phyloP scores from a whole-genome alignment of 2,888 invertebrate species.

The Prenolepis imparis region DNA sequence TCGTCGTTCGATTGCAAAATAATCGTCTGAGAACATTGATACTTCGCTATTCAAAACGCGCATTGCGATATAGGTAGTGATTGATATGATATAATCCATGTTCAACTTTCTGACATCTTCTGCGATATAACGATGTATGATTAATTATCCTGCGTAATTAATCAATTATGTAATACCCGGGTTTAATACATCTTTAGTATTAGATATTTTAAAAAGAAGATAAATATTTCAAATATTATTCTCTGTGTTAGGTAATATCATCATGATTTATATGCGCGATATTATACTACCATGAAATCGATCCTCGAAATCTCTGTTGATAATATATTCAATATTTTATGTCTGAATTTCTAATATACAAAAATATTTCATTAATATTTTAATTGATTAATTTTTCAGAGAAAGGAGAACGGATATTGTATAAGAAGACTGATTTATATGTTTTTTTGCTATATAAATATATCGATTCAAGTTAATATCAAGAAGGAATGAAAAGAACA shows the following conservation, averaged over 20 bases:
- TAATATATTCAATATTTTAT: conserved; percentile 11
- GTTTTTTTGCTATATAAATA: not conserved
- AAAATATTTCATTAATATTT: not conserved
- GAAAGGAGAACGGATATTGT: not conserved
- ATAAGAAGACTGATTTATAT: not conserved
- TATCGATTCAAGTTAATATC: not conserved
- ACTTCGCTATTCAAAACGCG: not conserved
- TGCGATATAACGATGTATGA: not conserved
- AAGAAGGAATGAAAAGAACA: not conserved
- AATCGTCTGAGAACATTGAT: not conserved
- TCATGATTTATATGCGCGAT: not conserved
- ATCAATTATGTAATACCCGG: not conserved
- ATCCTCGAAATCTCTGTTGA: not conserved
- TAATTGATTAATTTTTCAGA: not conserved
- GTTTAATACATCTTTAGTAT: conserved; percentile 1
- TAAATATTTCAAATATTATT: conserved; percentile 14
- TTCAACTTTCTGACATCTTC: not conserved
- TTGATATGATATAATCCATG: not conserved
- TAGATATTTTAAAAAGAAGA: not conserved
- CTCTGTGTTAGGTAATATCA: conserved; percentile 1
- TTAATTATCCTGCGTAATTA: conserved; percentile 28
- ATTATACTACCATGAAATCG: not conserved
- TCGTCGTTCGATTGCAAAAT: conserved; percentile 8
- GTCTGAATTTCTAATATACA: not conserved
- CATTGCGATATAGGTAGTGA: not conserved